Base-by-base conservation (phyloP, 1,140 invertebrate species). In the Philopotamus ludificatus region DNA sequence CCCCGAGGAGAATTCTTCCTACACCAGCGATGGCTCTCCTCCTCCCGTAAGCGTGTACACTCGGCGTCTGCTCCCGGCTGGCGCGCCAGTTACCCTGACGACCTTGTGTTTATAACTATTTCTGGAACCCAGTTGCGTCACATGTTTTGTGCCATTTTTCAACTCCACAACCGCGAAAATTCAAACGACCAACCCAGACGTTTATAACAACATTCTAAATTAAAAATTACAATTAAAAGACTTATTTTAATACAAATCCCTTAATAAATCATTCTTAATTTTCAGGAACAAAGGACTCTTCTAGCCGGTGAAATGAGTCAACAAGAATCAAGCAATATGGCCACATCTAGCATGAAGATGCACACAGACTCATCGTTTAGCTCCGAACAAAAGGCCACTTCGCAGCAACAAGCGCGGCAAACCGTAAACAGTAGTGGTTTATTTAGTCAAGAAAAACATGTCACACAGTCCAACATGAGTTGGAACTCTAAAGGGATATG, bases 311-410 rank as follows among this genome's bases (percentile, higher is more conserved):
- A 94, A 75, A 80, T 93, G 15, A 87, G 87, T 20, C 89, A 92
- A 72, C 89, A 94, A 74, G 91, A 94, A 75, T 88, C 85, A 63
- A 89, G 90, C 72, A 91, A 89, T 71, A 84, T 91, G 76, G n/a
- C n/a, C n/a, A 86, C 89, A 39, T 82, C 88, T 10, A 88, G 87
- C 67, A 88, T 93, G 79, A 91, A 91, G 75, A 78, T 95, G 18
- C 89, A 92, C 45, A 93, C 90, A 42, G 91, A 93, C 68, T 87
- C 86, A n/a, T 88, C 86, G 10, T 94, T 92, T 75, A 92, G 87
- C 62, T 86, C 90, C 3, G 91, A 94, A 78, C 91, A 93, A 78
- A 89, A 89, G 73, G 89, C 91, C 3, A 58, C 39, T 41, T 20
- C 15, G 1, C 88, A 91, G 45, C 89, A 92, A 66, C 89, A 95